Conservation (phyloP, 2,113 vertebrate species). For the Vidua macroura region DNA sequence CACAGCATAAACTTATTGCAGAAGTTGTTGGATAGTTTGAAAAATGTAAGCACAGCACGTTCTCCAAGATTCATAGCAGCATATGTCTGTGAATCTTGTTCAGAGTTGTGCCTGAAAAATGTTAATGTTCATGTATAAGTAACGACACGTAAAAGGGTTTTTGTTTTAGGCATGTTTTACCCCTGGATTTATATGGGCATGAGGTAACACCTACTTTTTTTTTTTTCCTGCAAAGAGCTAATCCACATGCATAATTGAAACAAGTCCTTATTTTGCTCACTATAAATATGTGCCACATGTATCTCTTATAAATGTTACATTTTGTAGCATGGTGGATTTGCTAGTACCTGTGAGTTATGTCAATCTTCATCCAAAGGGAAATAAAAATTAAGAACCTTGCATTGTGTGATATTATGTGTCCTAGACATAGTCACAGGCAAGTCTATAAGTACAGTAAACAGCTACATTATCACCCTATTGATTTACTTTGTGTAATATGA, state of each 20-base stretch:
- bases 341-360: conserved; percentile 30
- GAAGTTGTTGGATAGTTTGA: conserved; percentile 3
- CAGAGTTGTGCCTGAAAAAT: conserved; percentile 24
- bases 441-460: conserved; percentile 46
- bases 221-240: conserved; percentile 60
- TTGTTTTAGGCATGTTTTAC: conserved; percentile 59
- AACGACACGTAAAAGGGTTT: not conserved
- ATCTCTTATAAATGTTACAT: conserved; percentile 11
- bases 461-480: conserved; percentile 54
- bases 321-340: conserved; percentile 15
- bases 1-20: not conserved
- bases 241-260: conserved; percentile 59
- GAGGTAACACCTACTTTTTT: conserved; percentile 57
- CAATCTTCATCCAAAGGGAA: conserved; percentile 26
- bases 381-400: conserved; percentile 14
- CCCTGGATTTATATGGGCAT: conserved; percentile 58
- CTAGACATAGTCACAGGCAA: not conserved
- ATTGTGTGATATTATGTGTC: not conserved
- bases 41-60: conserved; percentile 9
- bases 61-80: conserved; percentile 27
- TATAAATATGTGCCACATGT: conserved; percentile 61
- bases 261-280: conserved; percentile 49
- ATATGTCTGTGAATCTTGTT: conserved; percentile 29
- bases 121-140: conserved; percentile 35
- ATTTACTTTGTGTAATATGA: conserved; percentile 36